Conservation (phyloP, 1,140 invertebrate genomes). For the Sminthurinus signatus region DNA sequence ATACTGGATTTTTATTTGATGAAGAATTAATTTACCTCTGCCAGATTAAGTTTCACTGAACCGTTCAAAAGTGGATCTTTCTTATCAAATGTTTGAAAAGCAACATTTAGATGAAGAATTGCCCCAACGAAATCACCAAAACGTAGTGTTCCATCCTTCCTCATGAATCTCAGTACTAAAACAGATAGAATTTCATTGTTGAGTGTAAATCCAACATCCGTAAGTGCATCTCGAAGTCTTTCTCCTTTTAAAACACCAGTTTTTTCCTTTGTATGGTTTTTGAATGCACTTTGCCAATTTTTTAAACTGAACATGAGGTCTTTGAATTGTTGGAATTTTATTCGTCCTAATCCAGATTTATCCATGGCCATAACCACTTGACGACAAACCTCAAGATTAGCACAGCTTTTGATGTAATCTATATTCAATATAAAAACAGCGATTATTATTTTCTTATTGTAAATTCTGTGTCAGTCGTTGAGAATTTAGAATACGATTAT, state of each 20-base stretch:
- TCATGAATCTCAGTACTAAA: slow-evolving; percentile 78
- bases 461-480: no score
- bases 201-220: slow-evolving; percentile 78
- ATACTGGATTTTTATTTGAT: background rate
- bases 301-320: slow-evolving; percentile 87
- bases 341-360: slow-evolving; percentile 67
- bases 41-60: slow-evolving; percentile 67
- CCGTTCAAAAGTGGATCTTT: slow-evolving; percentile 77
- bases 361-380: slow-evolving; percentile 83
- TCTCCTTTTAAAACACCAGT: slow-evolving; percentile 83
- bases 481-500: no score
- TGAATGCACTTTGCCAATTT: slow-evolving; percentile 84
- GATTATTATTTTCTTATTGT: no score
- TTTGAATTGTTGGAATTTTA: slow-evolving; percentile 81
- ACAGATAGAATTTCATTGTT: slow-evolving; percentile 74
- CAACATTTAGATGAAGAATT: slow-evolving; percentile 77
- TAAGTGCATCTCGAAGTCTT: slow-evolving; percentile 70
- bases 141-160: slow-evolving; percentile 84
- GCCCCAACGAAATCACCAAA: slow-evolving; percentile 89
- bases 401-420: slow-evolving; percentile 91
- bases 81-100: slow-evolving; percentile 62
- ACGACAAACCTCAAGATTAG: slow-evolving; percentile 81
- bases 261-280: slow-evolving; percentile 83
- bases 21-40: slow-evolving; percentile 55
- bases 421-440: slow-evolving; percentile 42